Base-by-base conservation (phyloP, 2,888 invertebrate species). In the Limnephilus lunatus region DNA sequence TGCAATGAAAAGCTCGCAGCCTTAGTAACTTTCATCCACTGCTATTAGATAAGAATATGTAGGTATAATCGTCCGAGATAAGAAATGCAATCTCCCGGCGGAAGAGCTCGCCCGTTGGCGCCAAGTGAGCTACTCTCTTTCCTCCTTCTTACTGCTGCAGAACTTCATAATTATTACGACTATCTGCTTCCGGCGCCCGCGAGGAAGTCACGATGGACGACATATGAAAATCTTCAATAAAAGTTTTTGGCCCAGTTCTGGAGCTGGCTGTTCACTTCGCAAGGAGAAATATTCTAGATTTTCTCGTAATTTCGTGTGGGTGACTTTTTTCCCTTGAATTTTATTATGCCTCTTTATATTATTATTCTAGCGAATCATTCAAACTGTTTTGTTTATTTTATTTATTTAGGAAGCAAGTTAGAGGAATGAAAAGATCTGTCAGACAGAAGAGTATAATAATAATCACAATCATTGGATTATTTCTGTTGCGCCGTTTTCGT, bases 111-210 rank as follows among this genome's bases (percentile, higher is more conserved):
- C 83, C 19, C 35, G 25, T 83, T 39, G 32, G 32, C 82, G 82
- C 32, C 82, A 83, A 83, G 82, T 15, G 31, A 83, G 32, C 82
- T 35, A 83, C 82, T 83, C 83, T 25, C 35, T 35, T 39, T n/a
- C 25, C 35, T 48, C 48, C 48, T 44, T 11, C 14, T 48, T 25
- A 9, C 32, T 32, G 25, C 83, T 83, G 5, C 19, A 83, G 35
- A 83, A 32, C 32, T 83, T 83, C 32, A 35, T 83, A 83, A 83
- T 83, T 30, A 83, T 83, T 83, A 83, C 35, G 32, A 83, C 83
- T 39, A 83, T 83, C 83, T 83, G 83, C 83, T 83, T 83, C 83
- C 83, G 83, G 83, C 35, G 83, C 35, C 35, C 35, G 83, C 35
- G 35, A 68, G 68, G 83, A 83, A 83, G 35, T 25, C 35, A 35